Percentiles rank a stretch among this genome's conserved stretches.
Evolutionary conservation across 1,140 invertebrate genomes (phyloP).

Genomic region (Drosophila ficusphila): DNA sequence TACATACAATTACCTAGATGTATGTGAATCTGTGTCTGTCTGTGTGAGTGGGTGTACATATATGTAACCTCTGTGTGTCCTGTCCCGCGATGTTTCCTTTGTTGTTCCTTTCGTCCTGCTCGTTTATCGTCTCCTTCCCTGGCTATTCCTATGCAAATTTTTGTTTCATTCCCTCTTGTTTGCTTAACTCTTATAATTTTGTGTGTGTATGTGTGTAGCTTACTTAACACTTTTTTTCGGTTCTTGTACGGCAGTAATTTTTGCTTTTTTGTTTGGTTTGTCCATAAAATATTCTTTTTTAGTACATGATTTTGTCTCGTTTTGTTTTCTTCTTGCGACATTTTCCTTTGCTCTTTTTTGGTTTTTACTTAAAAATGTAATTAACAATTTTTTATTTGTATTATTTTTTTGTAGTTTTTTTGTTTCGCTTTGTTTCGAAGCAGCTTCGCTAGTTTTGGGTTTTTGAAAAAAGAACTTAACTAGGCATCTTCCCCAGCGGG

Average conservation of each 20-base stretch:
- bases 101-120: conserved; percentile 24
- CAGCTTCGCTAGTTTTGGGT: conserved; percentile 67
- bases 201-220: conserved; percentile 38
- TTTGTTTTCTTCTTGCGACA: conserved; percentile 30
- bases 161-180: conserved; percentile 46
- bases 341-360: conserved; percentile 23
- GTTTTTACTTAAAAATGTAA: conserved; percentile 81
- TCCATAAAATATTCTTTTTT: conserved; percentile 77
- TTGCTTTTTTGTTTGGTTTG: conserved; percentile 66
- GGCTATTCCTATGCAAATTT: conserved; percentile 56
- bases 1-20: conserved; percentile 42
- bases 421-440: conserved; percentile 59
- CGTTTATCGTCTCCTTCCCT: conserved; percentile 7
- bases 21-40: conserved; percentile 20
- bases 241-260: conserved; percentile 82
- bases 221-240: conserved; percentile 64
- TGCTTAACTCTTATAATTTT: conserved; percentile 55
- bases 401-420: conserved; percentile 18
- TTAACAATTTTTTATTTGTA: conserved; percentile 77
- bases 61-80: conserved; percentile 49
- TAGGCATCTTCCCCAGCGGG: conserved; percentile 29
- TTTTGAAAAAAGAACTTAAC: conserved; percentile 77
- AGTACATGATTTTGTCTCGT: conserved; percentile 45
- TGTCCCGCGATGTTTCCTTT: conserved; percentile 45
- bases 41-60: conserved; percentile 29